These are phyloP conservation scores for Gasterosteus aculeatus DNA, from an alignment of 2,113 vertebrate species.

Conservation along the genomic window DNA sequence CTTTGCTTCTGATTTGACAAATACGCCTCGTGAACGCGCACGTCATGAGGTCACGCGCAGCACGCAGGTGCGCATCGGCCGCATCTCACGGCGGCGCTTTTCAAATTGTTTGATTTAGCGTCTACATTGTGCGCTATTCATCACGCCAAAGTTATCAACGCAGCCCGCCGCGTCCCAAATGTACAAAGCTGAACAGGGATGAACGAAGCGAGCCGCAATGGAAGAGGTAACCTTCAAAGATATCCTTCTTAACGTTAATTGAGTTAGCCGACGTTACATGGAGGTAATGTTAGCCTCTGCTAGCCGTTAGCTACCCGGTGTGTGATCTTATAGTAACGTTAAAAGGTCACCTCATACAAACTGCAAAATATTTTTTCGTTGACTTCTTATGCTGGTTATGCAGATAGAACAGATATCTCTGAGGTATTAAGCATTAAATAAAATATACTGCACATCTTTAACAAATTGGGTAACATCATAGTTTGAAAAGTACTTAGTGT, in stretches of 20 bases:
- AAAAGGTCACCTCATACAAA: not conserved
- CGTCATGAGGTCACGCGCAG: slow-evolving; percentile 17
- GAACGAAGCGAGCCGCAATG: slow-evolving; percentile 48
- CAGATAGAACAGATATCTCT: too few relatives aligned
- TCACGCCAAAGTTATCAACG: not conserved
- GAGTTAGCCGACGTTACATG: not conserved
- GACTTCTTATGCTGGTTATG: not conserved
- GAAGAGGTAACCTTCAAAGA: slow-evolving; percentile 63
- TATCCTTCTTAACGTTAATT: not conserved
- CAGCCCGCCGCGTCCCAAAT: not conserved
- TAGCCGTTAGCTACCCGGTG: not conserved
- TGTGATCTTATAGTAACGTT: not conserved
- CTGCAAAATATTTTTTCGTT: not conserved
- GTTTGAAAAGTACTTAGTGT: too few relatives aligned
- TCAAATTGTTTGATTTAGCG: slow-evolving; percentile 57
- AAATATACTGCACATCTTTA: too few relatives aligned
- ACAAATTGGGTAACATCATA: too few relatives aligned
- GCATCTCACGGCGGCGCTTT: slow-evolving; percentile 28
- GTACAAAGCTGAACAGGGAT: slow-evolving; percentile 33
- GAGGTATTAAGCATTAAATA: too few relatives aligned
- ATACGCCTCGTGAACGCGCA: slow-evolving; percentile 9
- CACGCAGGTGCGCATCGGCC: slow-evolving; percentile 34
- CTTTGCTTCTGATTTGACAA: not conserved
- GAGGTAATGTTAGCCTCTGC: not conserved
- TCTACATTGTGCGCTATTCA: not conserved